Base-by-base conservation (phyloP, 2,113 vertebrate species). In the Pao palembangensis region DNA sequence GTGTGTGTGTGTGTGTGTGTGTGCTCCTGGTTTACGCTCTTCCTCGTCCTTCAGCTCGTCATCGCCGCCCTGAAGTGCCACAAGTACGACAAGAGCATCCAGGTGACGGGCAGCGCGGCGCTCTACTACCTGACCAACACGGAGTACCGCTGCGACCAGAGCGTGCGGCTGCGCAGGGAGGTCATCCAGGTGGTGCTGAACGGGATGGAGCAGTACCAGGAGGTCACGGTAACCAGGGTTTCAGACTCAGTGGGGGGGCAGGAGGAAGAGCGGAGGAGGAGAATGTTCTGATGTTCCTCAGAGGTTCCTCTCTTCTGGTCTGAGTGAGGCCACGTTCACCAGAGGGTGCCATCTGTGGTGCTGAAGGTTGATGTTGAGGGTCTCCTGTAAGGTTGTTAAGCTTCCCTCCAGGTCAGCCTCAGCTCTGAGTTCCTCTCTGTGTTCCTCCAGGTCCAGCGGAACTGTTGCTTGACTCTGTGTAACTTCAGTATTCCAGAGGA, bases 401-500 rank as follows among this genome's bases (percentile, higher is more conserved):
- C 43, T 10, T 12, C 2, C 38, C 43, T 4, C 18, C 77, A 31
- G 28, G 28, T 31, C 8, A 31, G 34, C 34, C 11, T 11, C 34
- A 12, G 34, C 34, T 38, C 34, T 38, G 8, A 2, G 8, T 2
- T 11, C 10, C 2, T 51, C 8, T n/a, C 13, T 16, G 8, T 1
- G 15, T 17, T 4, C 0, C 25, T 11, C 21, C 54, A 98, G 96
- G 96, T 98, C n/a, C 96, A 99, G 85, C 91, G 95, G 71, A 99
- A 98, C 90, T 98, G 96, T 87, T 98, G 96, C 83, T 83, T 98
- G 84, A 99, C 97, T 0, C 91, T 98, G 51, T 98, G 96, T 64
- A 99, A 99, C 92, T 99, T 99, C 90, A 97, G 93, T 85, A 99
- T 99, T 69, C 97, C 97, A 0, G 97, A 99, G 71, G 97, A 99